Evolutionary conservation across 2,797 vertebrate genomes (phyloP).

Genomic region (Forpus xanthops): DNA sequence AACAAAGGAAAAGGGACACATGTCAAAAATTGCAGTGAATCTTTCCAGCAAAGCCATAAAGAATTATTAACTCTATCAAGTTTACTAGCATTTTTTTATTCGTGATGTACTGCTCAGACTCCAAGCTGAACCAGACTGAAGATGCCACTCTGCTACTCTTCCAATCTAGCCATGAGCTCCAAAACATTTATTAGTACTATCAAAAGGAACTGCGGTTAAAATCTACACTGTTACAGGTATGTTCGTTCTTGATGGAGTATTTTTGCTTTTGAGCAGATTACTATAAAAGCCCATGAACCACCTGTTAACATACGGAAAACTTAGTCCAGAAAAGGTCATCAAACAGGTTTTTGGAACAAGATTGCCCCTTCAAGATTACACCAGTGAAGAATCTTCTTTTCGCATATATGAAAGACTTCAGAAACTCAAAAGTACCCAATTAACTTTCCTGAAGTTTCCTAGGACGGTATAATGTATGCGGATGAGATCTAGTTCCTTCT

Average conservation of each 20-base stretch:
- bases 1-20: neutral
- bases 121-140: neutral
- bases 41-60: neutral
- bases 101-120: neutral
- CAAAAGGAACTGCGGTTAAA: neutral
- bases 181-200: neutral
- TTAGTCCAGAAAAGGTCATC: neutral
- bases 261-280: neutral
- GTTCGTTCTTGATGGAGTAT: neutral
- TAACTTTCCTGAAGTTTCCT: neutral
- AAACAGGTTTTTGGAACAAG: neutral
- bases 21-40: neutral
- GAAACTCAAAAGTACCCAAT: neutral
- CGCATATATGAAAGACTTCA: neutral
- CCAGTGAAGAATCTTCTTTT: neutral
- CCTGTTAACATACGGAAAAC: neutral
- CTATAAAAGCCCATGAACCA: neutral
- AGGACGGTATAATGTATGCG: neutral
- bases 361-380: neutral
- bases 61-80: neutral
- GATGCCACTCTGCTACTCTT: neutral
- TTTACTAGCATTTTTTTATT: neutral
- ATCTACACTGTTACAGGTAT: fast-evolving
- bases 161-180: neutral
- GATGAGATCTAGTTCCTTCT: neutral